Base-by-base conservation (phyloP, 2,113 vertebrate genomes). In the Seriola dumerili region DNA sequence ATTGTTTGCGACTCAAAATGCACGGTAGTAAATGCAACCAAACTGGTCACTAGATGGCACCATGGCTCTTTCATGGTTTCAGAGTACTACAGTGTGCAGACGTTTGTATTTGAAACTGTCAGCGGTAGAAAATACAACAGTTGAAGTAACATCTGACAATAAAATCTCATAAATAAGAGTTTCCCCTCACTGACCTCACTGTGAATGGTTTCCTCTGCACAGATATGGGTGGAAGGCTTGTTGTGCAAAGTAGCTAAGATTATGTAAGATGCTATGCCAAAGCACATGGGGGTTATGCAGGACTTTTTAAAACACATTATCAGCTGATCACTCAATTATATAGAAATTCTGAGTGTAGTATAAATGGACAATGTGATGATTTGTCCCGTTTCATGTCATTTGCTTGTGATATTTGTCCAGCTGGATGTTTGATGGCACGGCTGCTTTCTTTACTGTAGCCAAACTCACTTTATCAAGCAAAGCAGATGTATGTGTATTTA, bases 1-100 rank as follows among this genome's bases (percentile, higher is more conserved):
- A 12, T 10, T 25, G 6, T 4, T 5, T 2, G 17, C 34, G 40
- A 4, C 48, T n/a, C 52, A 7, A 67, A 23, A 12, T 61, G 12
- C 1, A 17, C 52, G 3, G 7, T n/a, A 2, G 7, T n/a, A 34
- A 13, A 59, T 25, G 17, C 19, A 36, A 13, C 7, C 44, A 2
- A 7, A 3, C 6, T 13, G 19, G 6, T 12, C 90, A 75, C 80
- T 40, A 90, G 88, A 62, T 84, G 90, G 79, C 78, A 42, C 36
- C 66, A 42, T 66, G 4, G 48, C n/a, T 61, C 78, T 57, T 62
- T 74, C 5, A 1, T 61, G 13, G 34, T 54, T 52, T 65, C 17
- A 50, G 46, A 48, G 3, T 46, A 46, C 44, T 48, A 17, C 4
- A 4, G 46, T 1, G 48, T 8, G 36, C 17, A 38, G 44, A 50